Evolutionary conservation across 2,113 vertebrate genomes (phyloP).

Genomic region (Nanger granti): DNA sequence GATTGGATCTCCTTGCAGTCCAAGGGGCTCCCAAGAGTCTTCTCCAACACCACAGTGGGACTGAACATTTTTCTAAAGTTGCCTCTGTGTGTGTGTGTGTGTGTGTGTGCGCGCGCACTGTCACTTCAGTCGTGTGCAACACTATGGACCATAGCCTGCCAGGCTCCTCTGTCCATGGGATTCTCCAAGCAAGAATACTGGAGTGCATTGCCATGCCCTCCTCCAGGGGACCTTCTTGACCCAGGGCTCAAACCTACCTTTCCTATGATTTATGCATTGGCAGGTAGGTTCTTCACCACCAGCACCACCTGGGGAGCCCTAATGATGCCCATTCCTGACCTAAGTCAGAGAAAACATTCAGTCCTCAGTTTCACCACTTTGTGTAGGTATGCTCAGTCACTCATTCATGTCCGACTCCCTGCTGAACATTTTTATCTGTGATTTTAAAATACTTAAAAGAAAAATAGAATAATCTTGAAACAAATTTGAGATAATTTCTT

Average conservation of each 20-base stretch:
- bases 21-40: background rate
- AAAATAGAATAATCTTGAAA: background rate
- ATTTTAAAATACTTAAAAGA: background rate
- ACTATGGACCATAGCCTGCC: background rate
- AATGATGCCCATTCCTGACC: background rate
- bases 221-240: background rate
- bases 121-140: background rate
- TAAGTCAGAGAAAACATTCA: background rate
- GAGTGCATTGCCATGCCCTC: background rate
- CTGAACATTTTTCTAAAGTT: background rate
- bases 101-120: fast-evolving
- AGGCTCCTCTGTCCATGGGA: background rate
- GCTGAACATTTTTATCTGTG: background rate
- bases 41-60: background rate
- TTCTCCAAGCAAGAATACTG: background rate
- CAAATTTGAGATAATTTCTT: background rate
- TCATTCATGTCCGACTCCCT: background rate
- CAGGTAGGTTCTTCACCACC: background rate
- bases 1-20: background rate
- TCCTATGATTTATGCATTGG: background rate
- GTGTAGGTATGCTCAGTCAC: background rate
- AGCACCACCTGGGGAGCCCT: background rate
- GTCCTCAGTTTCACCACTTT: background rate
- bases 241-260: background rate
- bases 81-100: background rate